Evolutionary conservation across 2,888 invertebrate genomes (phyloP).

Genomic region (Ashinkailepas kermadecensis): DNA sequence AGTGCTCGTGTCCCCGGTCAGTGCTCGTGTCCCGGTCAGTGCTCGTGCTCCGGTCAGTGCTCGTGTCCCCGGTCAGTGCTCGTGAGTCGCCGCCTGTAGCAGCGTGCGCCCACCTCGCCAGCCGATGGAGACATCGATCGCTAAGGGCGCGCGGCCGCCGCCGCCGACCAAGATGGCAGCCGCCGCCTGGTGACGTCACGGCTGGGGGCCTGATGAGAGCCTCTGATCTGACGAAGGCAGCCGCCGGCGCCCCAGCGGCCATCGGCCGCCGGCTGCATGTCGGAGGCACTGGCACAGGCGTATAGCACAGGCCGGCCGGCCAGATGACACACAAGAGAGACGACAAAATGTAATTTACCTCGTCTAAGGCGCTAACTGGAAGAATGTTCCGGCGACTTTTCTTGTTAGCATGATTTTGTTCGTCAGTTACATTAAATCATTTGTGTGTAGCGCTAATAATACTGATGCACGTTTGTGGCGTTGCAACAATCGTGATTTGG

Average conservation of each 20-base stretch:
- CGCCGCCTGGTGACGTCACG: not conserved
- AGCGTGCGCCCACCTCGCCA: not conserved
- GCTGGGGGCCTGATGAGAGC: not conserved
- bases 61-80: no score
- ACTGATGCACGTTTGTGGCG: no score
- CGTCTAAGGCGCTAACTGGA: no score
- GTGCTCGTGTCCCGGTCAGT: not conserved
- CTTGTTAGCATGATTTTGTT: no score
- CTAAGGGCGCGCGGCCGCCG: not conserved
- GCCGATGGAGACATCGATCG: not conserved
- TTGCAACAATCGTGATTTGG: no score
- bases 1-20: not conserved
- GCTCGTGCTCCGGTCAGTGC: not conserved
- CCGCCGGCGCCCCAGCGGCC: not conserved
- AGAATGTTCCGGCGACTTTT: no score
- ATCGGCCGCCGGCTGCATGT: not conserved
- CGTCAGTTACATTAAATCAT: no score
- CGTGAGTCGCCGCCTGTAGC: not conserved
- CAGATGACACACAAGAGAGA: no score
- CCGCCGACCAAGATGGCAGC: conserved; percentile 1
- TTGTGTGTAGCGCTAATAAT: no score
- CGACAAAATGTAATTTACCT: no score
- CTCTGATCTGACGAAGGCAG: not conserved
- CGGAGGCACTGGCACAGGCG: no score
- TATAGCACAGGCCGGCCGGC: no score